Evolutionary conservation across 2,113 vertebrate genomes (phyloP).

Genomic region (Notarius lentiginosus): DNA sequence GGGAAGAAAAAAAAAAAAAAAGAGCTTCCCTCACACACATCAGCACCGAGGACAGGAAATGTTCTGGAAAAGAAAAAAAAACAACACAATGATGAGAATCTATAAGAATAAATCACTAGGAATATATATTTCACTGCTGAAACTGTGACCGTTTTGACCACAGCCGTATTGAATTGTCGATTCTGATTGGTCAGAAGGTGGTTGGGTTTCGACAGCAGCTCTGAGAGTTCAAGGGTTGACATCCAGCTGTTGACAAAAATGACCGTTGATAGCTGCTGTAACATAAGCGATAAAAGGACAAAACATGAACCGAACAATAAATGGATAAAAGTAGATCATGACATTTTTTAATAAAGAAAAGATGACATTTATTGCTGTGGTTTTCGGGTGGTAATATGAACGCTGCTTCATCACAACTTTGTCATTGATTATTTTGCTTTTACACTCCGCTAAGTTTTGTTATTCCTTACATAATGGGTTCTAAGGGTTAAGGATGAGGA

Average conservation of each 20-base stretch:
- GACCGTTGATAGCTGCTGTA: not conserved
- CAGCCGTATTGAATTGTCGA: not conserved
- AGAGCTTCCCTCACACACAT: not conserved
- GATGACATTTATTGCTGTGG: not conserved
- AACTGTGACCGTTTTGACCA: not conserved
- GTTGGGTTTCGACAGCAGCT: not conserved
- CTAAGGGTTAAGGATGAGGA: not conserved
- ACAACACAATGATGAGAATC: not conserved
- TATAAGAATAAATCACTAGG: not conserved
- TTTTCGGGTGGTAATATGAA: not conserved
- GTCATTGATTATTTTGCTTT: not conserved
- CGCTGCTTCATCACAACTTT: not conserved
- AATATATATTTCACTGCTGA: not conserved
- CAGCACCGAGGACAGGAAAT: not conserved
- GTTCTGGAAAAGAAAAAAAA: not conserved
- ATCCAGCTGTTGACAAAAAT: no score
- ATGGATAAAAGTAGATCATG: not conserved
- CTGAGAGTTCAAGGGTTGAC: not conserved
- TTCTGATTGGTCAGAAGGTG: not conserved
- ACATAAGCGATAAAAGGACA: not conserved
- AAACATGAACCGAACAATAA: not conserved
- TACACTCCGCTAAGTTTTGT: not conserved
- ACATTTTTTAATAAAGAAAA: not conserved
- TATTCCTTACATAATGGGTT: not conserved
- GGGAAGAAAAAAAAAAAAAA: slow-evolving; percentile 3